Evolutionary conservation across 2,797 vertebrate species (phyloP).

Genomic region (Thunnus albacares): DNA sequence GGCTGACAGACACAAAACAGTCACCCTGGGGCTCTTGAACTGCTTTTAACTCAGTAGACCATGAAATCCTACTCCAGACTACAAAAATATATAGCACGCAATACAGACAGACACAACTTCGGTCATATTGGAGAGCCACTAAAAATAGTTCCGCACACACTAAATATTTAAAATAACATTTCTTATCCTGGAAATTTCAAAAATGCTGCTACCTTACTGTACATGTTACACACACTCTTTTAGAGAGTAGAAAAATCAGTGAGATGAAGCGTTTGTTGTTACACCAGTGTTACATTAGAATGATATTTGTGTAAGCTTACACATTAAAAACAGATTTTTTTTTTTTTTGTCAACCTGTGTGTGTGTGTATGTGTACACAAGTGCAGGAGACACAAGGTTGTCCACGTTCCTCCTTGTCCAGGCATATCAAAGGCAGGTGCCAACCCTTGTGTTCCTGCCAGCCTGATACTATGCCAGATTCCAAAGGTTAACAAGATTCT

Average conservation of each 20-base stretch:
- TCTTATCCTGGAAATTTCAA: background rate
- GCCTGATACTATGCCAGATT: slow-evolving; percentile 71
- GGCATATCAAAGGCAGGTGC: slow-evolving; percentile 77
- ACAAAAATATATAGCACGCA: slow-evolving; percentile 63
- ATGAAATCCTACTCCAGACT: slow-evolving; percentile 74
- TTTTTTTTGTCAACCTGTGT: slow-evolving; percentile 17
- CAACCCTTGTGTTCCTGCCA: slow-evolving; percentile 75
- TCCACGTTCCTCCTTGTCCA: slow-evolving; percentile 65
- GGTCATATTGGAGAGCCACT: slow-evolving; percentile 31
- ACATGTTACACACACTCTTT: background rate
- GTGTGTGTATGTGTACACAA: slow-evolving; percentile 23
- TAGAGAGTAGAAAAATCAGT: background rate
- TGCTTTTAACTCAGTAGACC: slow-evolving; percentile 80
- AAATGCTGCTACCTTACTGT: background rate
- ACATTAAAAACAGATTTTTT: background rate
- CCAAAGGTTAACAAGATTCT: slow-evolving; percentile 82
- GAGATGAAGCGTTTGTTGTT: background rate
- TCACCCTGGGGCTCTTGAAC: slow-evolving; percentile 60
- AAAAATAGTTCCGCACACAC: slow-evolving; percentile 35
- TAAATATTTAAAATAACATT: slow-evolving; percentile 46
- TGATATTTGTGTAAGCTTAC: slow-evolving; percentile 10
- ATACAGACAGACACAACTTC: slow-evolving; percentile 33
- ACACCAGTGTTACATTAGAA: background rate
- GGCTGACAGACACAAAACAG: slow-evolving; percentile 73
- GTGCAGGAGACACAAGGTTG: slow-evolving; percentile 56